Base-by-base conservation (phyloP, 2,888 invertebrate genomes). In the Tiliacea aurago region DNA sequence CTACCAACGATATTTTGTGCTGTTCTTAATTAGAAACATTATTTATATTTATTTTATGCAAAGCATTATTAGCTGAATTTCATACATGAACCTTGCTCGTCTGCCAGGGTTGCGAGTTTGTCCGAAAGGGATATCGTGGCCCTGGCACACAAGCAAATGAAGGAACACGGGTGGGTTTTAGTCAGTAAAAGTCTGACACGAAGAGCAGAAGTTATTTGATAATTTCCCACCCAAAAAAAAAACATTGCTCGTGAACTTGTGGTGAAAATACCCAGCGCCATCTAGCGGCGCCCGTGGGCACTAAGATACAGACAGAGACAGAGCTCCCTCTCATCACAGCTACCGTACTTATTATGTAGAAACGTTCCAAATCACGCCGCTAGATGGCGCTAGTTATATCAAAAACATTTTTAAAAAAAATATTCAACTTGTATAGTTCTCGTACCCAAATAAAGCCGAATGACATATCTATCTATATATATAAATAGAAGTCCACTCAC, bases 381-480 rank as follows among this genome's bases (percentile, higher is more conserved):
- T 47, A 75, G 75, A 33, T 77, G 33, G 28, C 37, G 58, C 28
- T 20, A 18, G 43, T 13, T 15, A 20, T 15, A 4, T 4, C 49
- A n/a, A 37, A 18, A 20, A 41, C 41, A 37, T 37, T 33, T n/a
- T n/a, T n/a, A n/a, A n/a, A n/a, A n/a, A n/a, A n/a, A n/a, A n/a
- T n/a, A n/a, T n/a, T n/a, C n/a, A n/a, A n/a, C n/a, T n/a, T n/a
- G n/a, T n/a, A n/a, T n/a, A n/a, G n/a, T n/a, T n/a, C n/a, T n/a
- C n/a, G 2, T 33, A 3, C 33, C 4, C 33, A 33, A 33, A 33
- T 33, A 33, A 33, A 33, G 33, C 33, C 33, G 33, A 33, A 4
- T 33, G 33, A 33, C 33, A 33, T n/a, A n/a, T n/a, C n/a, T n/a
- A n/a, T n/a, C n/a, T n/a, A n/a, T n/a, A n/a, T n/a, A n/a, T n/a